These are phyloP conservation scores for Brenthis ino DNA, from an alignment of 2,888 invertebrate species.

Conservation along the genomic window DNA sequence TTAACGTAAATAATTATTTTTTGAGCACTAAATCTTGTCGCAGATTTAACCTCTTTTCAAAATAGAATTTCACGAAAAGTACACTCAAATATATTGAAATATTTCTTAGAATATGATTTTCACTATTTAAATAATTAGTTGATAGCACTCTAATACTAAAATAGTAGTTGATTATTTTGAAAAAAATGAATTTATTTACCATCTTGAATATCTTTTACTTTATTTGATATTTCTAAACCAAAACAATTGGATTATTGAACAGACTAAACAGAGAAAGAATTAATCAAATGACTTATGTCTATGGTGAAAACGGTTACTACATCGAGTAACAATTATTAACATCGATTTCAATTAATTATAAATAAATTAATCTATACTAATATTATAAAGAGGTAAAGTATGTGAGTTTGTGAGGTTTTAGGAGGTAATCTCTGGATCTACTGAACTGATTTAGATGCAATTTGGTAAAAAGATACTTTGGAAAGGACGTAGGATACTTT, in stretches of 20 bases:
- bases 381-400: too few species aligned
- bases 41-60: conserved; percentile 27
- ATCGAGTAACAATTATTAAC: background rate
- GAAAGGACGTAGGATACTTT: too few species aligned
- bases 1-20: background rate
- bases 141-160: conserved; percentile 18
- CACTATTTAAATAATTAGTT: conserved; percentile 21
- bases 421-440: too few species aligned
- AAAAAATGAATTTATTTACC: conserved; percentile 68
- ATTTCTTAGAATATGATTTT: conserved; percentile 43
- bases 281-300: conserved; percentile 35
- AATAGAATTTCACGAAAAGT: conserved; percentile 18
- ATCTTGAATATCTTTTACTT: conserved; percentile 57
- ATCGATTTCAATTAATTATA: background rate
- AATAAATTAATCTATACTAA: background rate
- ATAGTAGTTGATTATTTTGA: conserved; percentile 51
- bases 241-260: conserved; percentile 39
- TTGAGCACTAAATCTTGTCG: conserved; percentile 10
- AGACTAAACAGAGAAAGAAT: conserved; percentile 22
- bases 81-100: conserved; percentile 48
- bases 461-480: too few species aligned
- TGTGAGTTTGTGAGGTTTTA: too few species aligned
- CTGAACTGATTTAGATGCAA: too few species aligned
- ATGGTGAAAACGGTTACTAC: conserved; percentile 1
- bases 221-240: conserved; percentile 46